These are phyloP conservation scores for Drosophila mayri DNA, from an alignment of 1,140 invertebrate species.

Conservation along the genomic window DNA sequence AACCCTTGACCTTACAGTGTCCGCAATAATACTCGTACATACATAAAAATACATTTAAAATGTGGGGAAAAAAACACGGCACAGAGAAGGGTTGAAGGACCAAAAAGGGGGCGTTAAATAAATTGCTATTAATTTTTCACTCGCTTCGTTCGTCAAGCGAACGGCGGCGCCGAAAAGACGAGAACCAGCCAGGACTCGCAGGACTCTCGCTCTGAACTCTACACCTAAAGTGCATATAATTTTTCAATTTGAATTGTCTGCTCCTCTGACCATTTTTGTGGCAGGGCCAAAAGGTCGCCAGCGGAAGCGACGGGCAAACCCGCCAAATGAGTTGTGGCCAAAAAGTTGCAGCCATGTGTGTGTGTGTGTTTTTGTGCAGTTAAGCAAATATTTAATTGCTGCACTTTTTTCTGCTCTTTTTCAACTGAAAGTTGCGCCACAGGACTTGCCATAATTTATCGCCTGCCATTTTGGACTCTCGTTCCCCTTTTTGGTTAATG, in stretches of 20 bases:
- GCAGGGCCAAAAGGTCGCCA: slow-evolving; percentile 70
- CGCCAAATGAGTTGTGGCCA: slow-evolving; percentile 81
- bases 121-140: slow-evolving; percentile 85
- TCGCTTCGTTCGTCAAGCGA: slow-evolving; percentile 69
- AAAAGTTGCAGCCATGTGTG: slow-evolving; percentile 67
- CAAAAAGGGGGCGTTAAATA: slow-evolving; percentile 58
- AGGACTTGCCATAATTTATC: slow-evolving; percentile 80
- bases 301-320: slow-evolving; percentile 37
- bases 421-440: slow-evolving; percentile 71
- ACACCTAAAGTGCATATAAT: slow-evolving; percentile 85
- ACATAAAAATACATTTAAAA: slow-evolving; percentile 65
- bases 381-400: slow-evolving; percentile 85
- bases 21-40: slow-evolving; percentile 28
- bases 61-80: slow-evolving; percentile 8
- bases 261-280: slow-evolving; percentile 54
- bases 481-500: slow-evolving; percentile 50
- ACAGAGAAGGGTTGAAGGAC: slow-evolving; percentile 15
- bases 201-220: slow-evolving; percentile 11
- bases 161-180: slow-evolving; percentile 64
- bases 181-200: slow-evolving; percentile 27
- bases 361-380: slow-evolving; percentile 57
- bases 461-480: slow-evolving; percentile 69
- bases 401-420: slow-evolving; percentile 63
- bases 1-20: slow-evolving; percentile 60
- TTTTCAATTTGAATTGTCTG: slow-evolving; percentile 83